phyloP scores from a whole-genome alignment of 2,113 vertebrate species.

The Collichthys lucidus region DNA sequence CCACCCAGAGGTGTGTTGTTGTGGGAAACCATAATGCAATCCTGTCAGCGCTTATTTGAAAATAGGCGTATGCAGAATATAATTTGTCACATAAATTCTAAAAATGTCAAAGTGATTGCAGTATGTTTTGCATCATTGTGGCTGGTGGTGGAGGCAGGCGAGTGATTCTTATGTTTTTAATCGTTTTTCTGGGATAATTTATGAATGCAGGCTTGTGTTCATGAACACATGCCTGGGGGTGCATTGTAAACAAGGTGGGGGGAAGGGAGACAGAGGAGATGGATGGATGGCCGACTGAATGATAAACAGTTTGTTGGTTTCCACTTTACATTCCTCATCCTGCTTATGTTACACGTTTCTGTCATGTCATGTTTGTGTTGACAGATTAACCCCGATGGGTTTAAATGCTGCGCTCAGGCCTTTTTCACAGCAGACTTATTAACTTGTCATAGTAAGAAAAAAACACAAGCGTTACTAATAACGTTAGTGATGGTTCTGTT shows the following conservation, averaged over 20 bases:
- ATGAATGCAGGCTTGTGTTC: not conserved
- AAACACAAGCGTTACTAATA: no score
- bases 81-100: not conserved
- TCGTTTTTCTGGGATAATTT: not conserved
- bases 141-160: not conserved
- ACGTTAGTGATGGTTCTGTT: no score
- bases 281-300: not conserved
- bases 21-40: not conserved
- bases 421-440: not conserved
- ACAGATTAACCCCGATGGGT: not conserved
- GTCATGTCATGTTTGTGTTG: slow-evolving; percentile 13
- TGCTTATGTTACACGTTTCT: slow-evolving; percentile 25
- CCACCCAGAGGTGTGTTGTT: not conserved
- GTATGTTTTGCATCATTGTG: not conserved
- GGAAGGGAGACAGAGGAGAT: not conserved
- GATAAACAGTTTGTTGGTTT: slow-evolving; percentile 19
- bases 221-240: not conserved
- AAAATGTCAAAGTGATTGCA: not conserved
- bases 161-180: not conserved
- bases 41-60: not conserved
- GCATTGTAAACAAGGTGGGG: slow-evolving; percentile 6
- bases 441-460: not conserved
- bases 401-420: not conserved
- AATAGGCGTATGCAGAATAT: not conserved
- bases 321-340: slow-evolving; percentile 3